phyloP scores from a whole-genome alignment of 2,797 vertebrate genomes.

The Pseudomugil tenellus region DNA sequence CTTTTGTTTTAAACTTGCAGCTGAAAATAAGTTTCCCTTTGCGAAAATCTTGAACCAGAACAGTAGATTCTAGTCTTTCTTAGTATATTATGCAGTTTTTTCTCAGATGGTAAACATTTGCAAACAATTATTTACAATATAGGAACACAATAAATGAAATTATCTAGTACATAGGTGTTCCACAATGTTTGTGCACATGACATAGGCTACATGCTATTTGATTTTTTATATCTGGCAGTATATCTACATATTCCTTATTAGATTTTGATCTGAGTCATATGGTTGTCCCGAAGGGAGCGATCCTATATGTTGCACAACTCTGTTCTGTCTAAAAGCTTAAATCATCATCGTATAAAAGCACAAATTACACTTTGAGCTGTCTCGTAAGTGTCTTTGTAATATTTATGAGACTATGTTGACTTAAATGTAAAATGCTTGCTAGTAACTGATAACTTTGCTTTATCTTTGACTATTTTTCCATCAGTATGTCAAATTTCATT shows the following conservation, averaged over 20 bases:
- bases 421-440: background rate
- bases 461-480: background rate
- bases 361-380: background rate
- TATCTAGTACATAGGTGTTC: too few relatives aligned
- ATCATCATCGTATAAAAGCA: background rate
- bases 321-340: background rate
- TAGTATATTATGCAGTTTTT: background rate
- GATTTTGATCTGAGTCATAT: background rate
- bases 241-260: background rate
- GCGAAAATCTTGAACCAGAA: too few relatives aligned
- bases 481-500: background rate
- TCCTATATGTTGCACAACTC: background rate
- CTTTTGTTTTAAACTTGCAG: background rate
- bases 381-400: background rate
- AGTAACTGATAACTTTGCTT: background rate
- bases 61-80: background rate
- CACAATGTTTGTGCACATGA: too few relatives aligned
- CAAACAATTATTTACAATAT: background rate
- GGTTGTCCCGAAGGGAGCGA: background rate
- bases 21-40: background rate
- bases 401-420: background rate
- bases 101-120: background rate
- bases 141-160: background rate
- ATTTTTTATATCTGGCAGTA: too few relatives aligned
- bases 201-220: too few relatives aligned